Evolutionary conservation across 2,113 vertebrate genomes (phyloP), one percentile per base, ranked within the genome.

Genomic region (Rhagologus leucostigma): DNA sequence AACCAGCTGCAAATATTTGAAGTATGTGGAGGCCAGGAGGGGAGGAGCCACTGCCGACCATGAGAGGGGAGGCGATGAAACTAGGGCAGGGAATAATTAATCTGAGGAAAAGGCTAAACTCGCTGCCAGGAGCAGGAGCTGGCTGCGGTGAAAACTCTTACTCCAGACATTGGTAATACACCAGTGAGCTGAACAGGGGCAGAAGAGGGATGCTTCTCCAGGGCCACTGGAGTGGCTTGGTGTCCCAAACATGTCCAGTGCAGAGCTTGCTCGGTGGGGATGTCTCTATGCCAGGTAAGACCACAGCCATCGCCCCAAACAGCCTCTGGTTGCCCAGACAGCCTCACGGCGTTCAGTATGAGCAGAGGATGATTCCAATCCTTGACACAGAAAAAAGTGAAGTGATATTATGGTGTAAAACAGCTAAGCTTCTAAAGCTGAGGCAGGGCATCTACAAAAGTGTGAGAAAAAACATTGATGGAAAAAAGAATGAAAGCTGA

Each of bases 1-100:
- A 93, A 95, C 64, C 92, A 91, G 89, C 92, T 97, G 92, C 95
- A 96, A 96, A 96, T 93, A 96, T 94, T 39, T 80, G 68, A 96
- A 94, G 68, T 74, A 95, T 96, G 93, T 60, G 64, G 84, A 95
- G 2, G 29, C 82, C 76, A 63, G 56, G 84, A 86, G 92, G 82
- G 95, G 96, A 96, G 95, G 96, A 95, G 96, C 81, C 69, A 81
- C 37, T 64, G 79, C 64, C 39, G 84, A 49, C 71, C 71, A 70
- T 11, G 86, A 82, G 87, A 85, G 37, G 68, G 79, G 81, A 41
- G n/a, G 67, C 39, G 13, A 79, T 75, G 93, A 83, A 97, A 95
- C 90, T 80, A 76, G 85, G 85, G 93, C 87, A 90, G 85, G 67
- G 92, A 94, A 84, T 90, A 87, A 96, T 88, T 90, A 96, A 85